phyloP scores from a whole-genome alignment of 2,888 invertebrate genomes.

The Cyclophora punctaria region DNA sequence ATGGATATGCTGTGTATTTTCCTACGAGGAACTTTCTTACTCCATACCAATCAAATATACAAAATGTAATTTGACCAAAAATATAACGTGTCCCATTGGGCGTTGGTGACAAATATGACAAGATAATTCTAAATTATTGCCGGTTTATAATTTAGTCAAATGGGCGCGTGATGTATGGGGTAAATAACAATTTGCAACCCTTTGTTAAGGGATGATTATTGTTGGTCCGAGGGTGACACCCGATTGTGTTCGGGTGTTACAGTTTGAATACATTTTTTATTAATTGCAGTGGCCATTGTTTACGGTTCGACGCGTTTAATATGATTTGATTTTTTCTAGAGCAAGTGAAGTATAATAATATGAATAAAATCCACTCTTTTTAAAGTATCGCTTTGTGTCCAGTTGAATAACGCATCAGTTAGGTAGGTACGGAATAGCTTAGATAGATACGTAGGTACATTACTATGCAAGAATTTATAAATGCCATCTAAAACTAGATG shows the following conservation, averaged over 20 bases:
- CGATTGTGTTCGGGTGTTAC: constrained; percentile 39
- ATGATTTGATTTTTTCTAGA: neutral
- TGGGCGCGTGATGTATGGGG: constrained; percentile 60
- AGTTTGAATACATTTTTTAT: constrained; percentile 11
- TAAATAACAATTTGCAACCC: constrained; percentile 73
- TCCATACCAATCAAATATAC: neutral
- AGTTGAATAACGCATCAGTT: too few relatives aligned
- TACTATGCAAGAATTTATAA: constrained; percentile 2
- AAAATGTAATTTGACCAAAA: neutral
- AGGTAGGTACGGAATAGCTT: too few relatives aligned
- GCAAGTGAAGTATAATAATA: too few relatives aligned
- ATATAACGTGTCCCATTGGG: too few relatives aligned
- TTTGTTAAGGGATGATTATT: constrained; percentile 52
- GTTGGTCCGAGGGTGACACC: constrained; percentile 55
- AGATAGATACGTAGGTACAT: too few relatives aligned
- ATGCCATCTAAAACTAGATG: too few relatives aligned
- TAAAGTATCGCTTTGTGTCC: too few relatives aligned
- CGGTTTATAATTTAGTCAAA: constrained; percentile 59
- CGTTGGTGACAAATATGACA: constrained; percentile 27
- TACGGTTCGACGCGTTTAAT: neutral
- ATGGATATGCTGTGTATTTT: too few relatives aligned
- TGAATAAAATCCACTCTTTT: too few relatives aligned
- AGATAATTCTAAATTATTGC: constrained; percentile 68
- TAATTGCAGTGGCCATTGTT: neutral
- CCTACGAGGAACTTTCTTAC: too few relatives aligned